These are phyloP conservation scores for Cichlasoma orientale DNA, from an alignment of 2,797 vertebrate genomes.

Conservation along the genomic window DNA sequence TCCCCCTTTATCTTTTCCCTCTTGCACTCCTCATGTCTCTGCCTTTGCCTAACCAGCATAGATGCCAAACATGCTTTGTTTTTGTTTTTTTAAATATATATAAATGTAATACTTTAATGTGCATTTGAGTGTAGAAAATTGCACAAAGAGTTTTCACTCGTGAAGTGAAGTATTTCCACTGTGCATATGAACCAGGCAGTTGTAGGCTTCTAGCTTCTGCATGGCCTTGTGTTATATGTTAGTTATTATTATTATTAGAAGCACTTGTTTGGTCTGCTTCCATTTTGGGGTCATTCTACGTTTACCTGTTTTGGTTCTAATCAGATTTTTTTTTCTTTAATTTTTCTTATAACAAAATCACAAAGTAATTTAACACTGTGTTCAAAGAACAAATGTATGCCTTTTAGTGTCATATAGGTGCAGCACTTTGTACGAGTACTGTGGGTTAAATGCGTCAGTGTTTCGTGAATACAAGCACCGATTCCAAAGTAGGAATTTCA, in stretches of 20 bases:
- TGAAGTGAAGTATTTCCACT: neutral
- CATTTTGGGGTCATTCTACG: constrained; percentile 1
- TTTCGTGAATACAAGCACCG: neutral
- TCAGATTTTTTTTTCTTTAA: neutral
- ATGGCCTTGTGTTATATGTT: constrained; percentile 9
- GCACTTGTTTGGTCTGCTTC: constrained; percentile 13
- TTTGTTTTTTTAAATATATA: neutral
- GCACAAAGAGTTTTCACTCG: constrained; percentile 13
- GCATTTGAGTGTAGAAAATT: constrained; percentile 12
- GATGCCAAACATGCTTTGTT: constrained; percentile 47
- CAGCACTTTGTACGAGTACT: neutral
- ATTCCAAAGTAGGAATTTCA: constrained; percentile 12
- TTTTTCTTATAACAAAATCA: neutral
- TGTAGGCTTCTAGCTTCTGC: constrained; percentile 14
- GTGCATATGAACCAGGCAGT: neutral
- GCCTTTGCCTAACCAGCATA: constrained; percentile 31
- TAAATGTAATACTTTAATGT: constrained; percentile 9
- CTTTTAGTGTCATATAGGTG: constrained; percentile 26
- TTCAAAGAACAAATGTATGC: constrained; percentile 39
- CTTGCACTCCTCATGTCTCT: constrained; percentile 4
- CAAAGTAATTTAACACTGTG: constrained; percentile 57
- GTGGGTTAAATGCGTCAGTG: neutral
- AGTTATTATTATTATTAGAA: constrained; percentile 18
- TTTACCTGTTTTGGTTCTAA: constrained; percentile 22
- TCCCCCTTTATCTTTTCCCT: neutral